These are phyloP conservation scores for Cynocephalus volans DNA, from an alignment of 2,113 vertebrate genomes.

Conservation along the genomic window DNA sequence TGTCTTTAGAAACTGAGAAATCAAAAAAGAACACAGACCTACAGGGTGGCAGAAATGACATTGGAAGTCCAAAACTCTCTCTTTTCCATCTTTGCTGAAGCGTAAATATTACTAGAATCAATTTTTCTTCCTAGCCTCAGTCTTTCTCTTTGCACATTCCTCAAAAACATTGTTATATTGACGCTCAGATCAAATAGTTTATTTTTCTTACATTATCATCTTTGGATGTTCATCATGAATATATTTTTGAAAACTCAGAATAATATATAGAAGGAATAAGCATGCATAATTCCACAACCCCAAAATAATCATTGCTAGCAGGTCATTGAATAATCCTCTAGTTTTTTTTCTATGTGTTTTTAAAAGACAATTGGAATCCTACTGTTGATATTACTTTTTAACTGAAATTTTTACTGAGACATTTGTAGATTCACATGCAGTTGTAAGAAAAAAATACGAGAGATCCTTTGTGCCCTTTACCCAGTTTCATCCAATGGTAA, in stretches of 20 bases:
- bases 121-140: not conserved
- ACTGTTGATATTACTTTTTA: not conserved
- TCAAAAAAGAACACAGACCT: not conserved
- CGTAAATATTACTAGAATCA: slow-evolving; percentile 36
- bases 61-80: not conserved
- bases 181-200: not conserved
- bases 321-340: not conserved
- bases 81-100: not conserved
- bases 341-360: not conserved
- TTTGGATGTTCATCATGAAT: slow-evolving; percentile 10
- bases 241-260: slow-evolving; percentile 29
- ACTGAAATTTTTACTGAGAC: not conserved
- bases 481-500: not conserved
- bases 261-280: slow-evolving; percentile 25
- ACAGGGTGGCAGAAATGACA: not conserved
- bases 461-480: not conserved
- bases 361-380: slow-evolving; percentile 11
- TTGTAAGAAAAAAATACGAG: not conserved
- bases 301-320: not conserved
- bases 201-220: slow-evolving; percentile 6
- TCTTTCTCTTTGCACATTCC: slow-evolving; percentile 15
- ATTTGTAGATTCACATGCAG: not conserved
- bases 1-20: slow-evolving; percentile 1
- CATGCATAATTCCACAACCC: not conserved
- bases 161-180: not conserved